These are phyloP conservation scores for Apostichopus californicus DNA, from an alignment of 35 echinoderm and acorn worm species.

Conservation along the genomic window DNA sequence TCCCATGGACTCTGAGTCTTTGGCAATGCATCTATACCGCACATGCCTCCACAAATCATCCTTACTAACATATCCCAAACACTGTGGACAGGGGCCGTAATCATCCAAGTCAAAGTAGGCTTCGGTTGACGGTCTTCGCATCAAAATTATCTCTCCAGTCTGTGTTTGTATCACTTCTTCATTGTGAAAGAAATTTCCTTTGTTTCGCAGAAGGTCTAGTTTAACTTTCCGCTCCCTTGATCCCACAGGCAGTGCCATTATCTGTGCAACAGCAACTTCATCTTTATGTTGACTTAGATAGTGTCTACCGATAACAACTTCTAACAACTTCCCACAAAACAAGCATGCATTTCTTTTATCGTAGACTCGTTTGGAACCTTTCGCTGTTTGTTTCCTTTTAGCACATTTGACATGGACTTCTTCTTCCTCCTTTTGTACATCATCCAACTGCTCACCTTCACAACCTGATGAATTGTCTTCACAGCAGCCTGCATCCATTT, in stretches of 20 bases:
- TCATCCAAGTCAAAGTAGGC: neutral
- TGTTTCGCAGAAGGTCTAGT: neutral
- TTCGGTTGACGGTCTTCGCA: neutral
- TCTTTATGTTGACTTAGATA: neutral
- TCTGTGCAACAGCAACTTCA: neutral
- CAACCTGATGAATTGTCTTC: neutral
- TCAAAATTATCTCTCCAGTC: neutral
- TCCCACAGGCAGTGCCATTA: neutral
- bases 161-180: neutral
- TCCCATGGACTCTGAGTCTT: neutral
- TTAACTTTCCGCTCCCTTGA: constrained; percentile 3
- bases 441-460: neutral
- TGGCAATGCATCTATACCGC: constrained; percentile 2
- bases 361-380: neutral
- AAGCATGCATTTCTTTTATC: neutral
- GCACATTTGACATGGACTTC: neutral
- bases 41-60: neutral
- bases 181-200: neutral
- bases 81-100: neutral
- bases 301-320: neutral
- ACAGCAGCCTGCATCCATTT: neutral
- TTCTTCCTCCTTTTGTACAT: neutral
- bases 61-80: constrained; percentile 5
- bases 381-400: neutral
- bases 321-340: neutral